Base-by-base conservation (phyloP, 2,797 vertebrate species). In the Pagetopsis macropterus region DNA sequence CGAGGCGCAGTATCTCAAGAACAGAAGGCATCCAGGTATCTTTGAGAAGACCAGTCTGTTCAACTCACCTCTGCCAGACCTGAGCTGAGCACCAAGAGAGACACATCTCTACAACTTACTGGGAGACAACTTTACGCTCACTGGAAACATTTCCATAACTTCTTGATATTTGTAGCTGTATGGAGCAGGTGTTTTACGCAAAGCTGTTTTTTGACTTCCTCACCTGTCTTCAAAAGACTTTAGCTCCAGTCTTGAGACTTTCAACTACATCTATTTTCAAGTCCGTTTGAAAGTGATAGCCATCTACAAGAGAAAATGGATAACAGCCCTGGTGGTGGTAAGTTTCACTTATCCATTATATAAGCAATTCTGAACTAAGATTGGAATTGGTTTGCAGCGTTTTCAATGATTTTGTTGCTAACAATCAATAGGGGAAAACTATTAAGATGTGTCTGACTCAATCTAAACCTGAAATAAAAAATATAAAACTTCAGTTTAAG, bases 301-400 rank as follows among this genome's bases (percentile, higher is more conserved):
- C 69, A 78, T 66, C 87, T 76, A 62, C 78, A 76, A 70, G 50
- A 84, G 64, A 72, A 37, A 33, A 95, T 95, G 95, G 95, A 95
- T 72, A 90, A 89, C 93, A 94, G 93, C 62, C 90, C 93, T 6
- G 93, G 93, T 70, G 86, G 92, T 78, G 89, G 87, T 90, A 84
- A 88, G 83, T 64, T 14, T 37, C 27, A 68, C 9, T 72, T 84
- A 63, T 4, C 41, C 27, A 50, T 59, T 56, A 11, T 63, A 6
- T 27, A 40, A 16, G 8, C 23, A 70, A 16, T 72, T 41, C 11
- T 75, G n/a, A 66, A 48, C 44, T 37, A 45, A 12, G 1, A 61
- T 13, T 55, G 27, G 23, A 37, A 45, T 15, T 54, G 45, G 77
- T 59, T 56, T 51, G 16, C 4, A 2, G 8, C 9, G 31, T 49